Evolutionary conservation across 2,797 vertebrate genomes (phyloP).

Genomic region (Brachyrhaphis roseni): DNA sequence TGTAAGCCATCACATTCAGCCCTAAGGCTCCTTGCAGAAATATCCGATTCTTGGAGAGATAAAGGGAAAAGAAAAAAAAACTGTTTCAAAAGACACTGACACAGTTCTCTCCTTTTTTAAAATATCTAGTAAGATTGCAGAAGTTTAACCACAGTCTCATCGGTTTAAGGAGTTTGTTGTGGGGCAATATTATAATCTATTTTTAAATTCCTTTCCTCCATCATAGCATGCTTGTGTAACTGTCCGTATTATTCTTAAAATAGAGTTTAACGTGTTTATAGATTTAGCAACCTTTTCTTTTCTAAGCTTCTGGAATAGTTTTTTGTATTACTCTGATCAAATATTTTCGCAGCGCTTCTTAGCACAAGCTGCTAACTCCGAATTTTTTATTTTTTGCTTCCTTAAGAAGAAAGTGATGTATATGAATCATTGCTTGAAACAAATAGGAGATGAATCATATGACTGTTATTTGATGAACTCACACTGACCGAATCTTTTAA

Average conservation of each 20-base stretch:
- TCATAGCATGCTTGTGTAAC: conserved; percentile 11
- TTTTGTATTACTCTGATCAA: not conserved
- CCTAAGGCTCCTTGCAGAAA: conserved; percentile 11
- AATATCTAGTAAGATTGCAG: conserved; percentile 22
- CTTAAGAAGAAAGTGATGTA: not conserved
- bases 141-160: conserved; percentile 5
- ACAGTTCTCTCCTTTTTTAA: conserved; percentile 21
- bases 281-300: not conserved
- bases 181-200: conserved; percentile 12
- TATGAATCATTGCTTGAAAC: not conserved
- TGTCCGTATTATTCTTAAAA: conserved; percentile 11
- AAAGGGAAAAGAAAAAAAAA: conserved; percentile 21
- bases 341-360: not conserved
- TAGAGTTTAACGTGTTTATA: conserved; percentile 8
- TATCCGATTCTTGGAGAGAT: conserved; percentile 26
- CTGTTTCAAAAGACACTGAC: conserved; percentile 15
- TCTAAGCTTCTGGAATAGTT: not conserved
- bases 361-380: not conserved
- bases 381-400: too few species aligned
- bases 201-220: conserved; percentile 12
- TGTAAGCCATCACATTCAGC: conserved; percentile 23
- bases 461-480: conserved; percentile 1
- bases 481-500: conserved; percentile 6
- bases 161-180: conserved; percentile 3
- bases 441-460: not conserved